Percentiles rank a stretch among this genome's conserved stretches.
phyloP scores from a whole-genome alignment of 2,888 invertebrate genomes.

The Smittia sp. region DNA sequence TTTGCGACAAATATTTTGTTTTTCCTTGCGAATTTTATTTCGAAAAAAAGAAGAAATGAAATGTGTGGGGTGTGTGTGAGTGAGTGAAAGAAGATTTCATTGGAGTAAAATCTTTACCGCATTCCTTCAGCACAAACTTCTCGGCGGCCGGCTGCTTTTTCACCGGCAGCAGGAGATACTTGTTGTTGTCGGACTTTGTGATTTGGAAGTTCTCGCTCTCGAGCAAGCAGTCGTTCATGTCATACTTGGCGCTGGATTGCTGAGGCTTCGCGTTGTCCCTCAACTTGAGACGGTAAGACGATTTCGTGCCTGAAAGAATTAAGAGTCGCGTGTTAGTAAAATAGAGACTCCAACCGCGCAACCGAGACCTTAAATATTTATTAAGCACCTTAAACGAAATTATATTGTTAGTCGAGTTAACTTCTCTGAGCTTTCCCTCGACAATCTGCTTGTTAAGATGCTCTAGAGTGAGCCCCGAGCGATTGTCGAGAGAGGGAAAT shows the following conservation, averaged over 20 bases:
- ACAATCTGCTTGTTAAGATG: too few relatives aligned
- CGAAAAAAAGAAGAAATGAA: conserved; percentile 7
- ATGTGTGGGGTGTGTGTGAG: not conserved
- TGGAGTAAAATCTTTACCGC: conserved; percentile 36
- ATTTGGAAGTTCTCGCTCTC: conserved; percentile 52
- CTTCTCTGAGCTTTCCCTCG: not conserved
- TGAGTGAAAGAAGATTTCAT: conserved; percentile 19
- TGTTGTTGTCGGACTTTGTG: conserved; percentile 42
- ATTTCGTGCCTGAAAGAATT: conserved; percentile 28
- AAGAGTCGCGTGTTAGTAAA: conserved; percentile 5
- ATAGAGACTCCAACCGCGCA: not conserved
- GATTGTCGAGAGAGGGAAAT: not conserved
- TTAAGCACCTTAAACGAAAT: not conserved
- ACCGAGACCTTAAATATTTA: conserved; percentile 2
- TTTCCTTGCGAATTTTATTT: conserved; percentile 18
- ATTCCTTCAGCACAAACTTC: conserved; percentile 40
- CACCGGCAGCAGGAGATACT: conserved; percentile 39
- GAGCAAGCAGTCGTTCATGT: conserved; percentile 53
- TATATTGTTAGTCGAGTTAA: not conserved
- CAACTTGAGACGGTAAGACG: conserved; percentile 24
- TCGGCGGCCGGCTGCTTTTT: conserved; percentile 21
- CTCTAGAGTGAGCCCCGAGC: too few relatives aligned
- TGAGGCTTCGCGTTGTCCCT: not conserved
- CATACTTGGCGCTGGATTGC: not conserved
- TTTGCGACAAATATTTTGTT: conserved; percentile 13